These are phyloP conservation scores for Odontomachus brunneus DNA, from an alignment of 1,140 invertebrate genomes.

Conservation along the genomic window DNA sequence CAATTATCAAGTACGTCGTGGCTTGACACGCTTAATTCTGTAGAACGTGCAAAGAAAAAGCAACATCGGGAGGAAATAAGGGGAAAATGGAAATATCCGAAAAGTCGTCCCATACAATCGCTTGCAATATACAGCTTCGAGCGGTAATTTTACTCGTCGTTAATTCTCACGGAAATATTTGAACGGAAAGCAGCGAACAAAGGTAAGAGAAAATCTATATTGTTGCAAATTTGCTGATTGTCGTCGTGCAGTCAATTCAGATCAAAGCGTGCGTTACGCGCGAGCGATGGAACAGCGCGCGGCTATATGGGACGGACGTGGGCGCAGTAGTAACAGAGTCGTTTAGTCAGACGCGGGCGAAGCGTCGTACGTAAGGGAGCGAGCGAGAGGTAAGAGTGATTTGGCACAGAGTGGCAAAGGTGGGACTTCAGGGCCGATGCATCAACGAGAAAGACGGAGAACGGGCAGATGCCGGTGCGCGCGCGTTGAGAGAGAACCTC, in stretches of 20 bases:
- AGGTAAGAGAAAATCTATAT: not conserved
- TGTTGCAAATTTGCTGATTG: not conserved
- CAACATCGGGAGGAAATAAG: too few relatives aligned
- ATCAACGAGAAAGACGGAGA: constrained; percentile 47
- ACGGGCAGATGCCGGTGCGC: constrained; percentile 29
- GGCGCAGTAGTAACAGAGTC: constrained; percentile 33
- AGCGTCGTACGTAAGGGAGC: not conserved
- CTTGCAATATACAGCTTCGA: too few relatives aligned
- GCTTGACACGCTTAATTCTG: constrained; percentile 70
- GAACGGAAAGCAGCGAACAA: not conserved
- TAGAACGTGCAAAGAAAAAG: constrained; percentile 14
- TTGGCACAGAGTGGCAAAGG: constrained; percentile 1
- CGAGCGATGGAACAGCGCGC: constrained; percentile 26
- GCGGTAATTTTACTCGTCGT: too few relatives aligned
- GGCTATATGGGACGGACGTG: not conserved
- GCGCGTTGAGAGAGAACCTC: constrained; percentile 37
- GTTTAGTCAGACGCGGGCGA: constrained; percentile 32
- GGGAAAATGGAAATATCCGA: too few relatives aligned
- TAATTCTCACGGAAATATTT: not conserved
- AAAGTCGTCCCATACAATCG: too few relatives aligned
- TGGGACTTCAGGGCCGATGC: constrained; percentile 32
- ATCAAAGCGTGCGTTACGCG: not conserved
- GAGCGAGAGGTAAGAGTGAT: constrained; percentile 1
- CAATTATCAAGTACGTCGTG: constrained; percentile 77
- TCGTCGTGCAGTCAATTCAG: not conserved